Percentiles rank a stretch among this genome's conserved stretches.
phyloP scores from a whole-genome alignment of 2,113 vertebrate genomes.

The Catagonus wagneri region DNA sequence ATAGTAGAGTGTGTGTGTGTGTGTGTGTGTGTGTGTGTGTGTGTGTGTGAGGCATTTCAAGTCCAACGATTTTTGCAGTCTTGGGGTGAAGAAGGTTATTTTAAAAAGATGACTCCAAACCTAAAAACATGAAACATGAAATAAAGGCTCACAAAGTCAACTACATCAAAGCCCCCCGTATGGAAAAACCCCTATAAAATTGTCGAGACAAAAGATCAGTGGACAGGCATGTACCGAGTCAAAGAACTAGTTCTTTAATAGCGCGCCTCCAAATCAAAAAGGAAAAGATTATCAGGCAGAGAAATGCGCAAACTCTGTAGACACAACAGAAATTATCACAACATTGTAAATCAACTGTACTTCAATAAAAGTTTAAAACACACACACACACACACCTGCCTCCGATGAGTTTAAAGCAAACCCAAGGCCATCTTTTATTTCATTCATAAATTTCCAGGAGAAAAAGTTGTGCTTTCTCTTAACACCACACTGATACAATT shows the following conservation, averaged over 20 bases:
- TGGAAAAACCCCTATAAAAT: neutral
- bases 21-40: neutral
- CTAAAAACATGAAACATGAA: neutral
- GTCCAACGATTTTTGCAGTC: neutral
- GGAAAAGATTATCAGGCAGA: neutral
- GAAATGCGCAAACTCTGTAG: neutral
- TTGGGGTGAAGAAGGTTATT: neutral
- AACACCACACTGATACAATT: neutral
- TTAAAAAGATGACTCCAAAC: neutral
- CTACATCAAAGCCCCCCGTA: neutral
- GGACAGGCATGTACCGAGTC: neutral
- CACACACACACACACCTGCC: neutral
- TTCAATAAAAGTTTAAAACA: no score
- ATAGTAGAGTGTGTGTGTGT: rapidly evolving
- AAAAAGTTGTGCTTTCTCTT: neutral
- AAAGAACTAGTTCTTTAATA: neutral
- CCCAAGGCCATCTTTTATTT: no score
- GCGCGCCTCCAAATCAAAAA: neutral
- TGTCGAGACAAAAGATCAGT: neutral
- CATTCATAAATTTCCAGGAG: neutral
- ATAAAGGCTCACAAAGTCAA: constrained; percentile 15
- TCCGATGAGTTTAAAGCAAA: neutral
- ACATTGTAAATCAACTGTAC: no score
- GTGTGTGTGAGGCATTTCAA: neutral
- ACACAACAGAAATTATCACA: neutral